Evolutionary conservation across 2,888 invertebrate genomes (phyloP).

Genomic region (Lasioglossum morio): DNA sequence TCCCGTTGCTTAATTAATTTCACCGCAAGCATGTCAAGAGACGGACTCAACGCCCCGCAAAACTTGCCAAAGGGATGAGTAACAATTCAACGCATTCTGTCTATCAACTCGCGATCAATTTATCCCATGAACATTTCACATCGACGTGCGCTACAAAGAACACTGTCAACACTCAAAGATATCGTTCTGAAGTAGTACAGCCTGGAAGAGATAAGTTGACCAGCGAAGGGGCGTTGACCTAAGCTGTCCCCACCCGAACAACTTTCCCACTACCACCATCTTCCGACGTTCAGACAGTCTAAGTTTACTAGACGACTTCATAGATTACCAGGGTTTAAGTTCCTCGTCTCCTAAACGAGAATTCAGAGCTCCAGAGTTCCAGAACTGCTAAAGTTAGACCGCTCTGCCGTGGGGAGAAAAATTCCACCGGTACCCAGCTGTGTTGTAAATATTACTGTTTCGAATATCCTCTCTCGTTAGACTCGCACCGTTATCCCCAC

Average conservation of each 20-base stretch:
- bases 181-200: not conserved
- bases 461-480: too few relatives aligned
- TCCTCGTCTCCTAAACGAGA: not conserved
- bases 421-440: not conserved
- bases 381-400: not conserved
- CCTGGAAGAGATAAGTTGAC: not conserved
- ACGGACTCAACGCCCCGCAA: constrained; percentile 30
- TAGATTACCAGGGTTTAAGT: constrained; percentile 1
- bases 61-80: not conserved
- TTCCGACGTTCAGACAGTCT: not conserved
- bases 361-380: not conserved
- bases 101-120: not conserved
- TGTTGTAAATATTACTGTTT: not conserved
- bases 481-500: too few relatives aligned
- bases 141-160: not conserved
- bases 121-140: not conserved
- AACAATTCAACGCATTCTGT: not conserved
- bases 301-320: constrained; percentile 1
- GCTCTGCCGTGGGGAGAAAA: not conserved
- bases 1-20: constrained; percentile 56
- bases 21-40: constrained; percentile 54
- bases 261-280: not conserved
- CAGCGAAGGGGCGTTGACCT: not conserved
- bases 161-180: not conserved
- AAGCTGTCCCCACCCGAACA: not conserved